Conservation (phyloP, 1,140 invertebrate genomes). For the Octopus sinensis region DNA sequence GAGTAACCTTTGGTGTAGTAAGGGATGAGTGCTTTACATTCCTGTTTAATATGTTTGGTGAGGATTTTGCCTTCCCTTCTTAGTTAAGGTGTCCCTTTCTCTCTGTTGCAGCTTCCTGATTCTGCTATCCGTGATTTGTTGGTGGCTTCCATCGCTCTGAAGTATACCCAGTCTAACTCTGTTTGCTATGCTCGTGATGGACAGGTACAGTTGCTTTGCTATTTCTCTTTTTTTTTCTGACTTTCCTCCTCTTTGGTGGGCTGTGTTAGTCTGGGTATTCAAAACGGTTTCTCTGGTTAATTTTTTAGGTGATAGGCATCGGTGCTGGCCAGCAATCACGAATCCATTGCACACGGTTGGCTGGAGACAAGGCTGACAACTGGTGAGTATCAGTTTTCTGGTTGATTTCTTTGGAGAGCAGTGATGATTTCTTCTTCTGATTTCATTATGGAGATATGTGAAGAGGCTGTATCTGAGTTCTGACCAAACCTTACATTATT, state of each 20-base stretch:
- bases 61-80: too few species aligned
- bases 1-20: too few species aligned
- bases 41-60: too few species aligned
- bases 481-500: too few species aligned
- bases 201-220: conserved; percentile 62
- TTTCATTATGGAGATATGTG: too few species aligned
- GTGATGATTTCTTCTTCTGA: too few species aligned
- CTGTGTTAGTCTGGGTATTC: not conserved
- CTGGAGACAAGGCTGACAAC: conserved; percentile 95
- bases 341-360: conserved; percentile 94
- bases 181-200: conserved; percentile 89
- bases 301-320: conserved; percentile 78
- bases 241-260: not conserved
- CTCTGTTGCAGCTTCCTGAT: conserved; percentile 64
- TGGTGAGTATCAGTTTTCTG: conserved; percentile 64
- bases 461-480: too few species aligned
- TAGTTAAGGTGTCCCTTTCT: not conserved
- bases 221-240: not conserved
- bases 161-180: conserved; percentile 97
- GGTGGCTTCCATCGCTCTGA: conserved; percentile 92
- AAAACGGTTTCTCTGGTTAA: too few species aligned
- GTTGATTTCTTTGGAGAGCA: not conserved
- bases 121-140: conserved; percentile 83
- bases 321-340: conserved; percentile 96
- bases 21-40: too few species aligned